A percentile compares a stretch with the other conserved stretches of the same genome.
These are phyloP conservation scores for Zaprionus nigranus DNA, from an alignment of 1,140 invertebrate genomes.

Conservation along the genomic window DNA sequence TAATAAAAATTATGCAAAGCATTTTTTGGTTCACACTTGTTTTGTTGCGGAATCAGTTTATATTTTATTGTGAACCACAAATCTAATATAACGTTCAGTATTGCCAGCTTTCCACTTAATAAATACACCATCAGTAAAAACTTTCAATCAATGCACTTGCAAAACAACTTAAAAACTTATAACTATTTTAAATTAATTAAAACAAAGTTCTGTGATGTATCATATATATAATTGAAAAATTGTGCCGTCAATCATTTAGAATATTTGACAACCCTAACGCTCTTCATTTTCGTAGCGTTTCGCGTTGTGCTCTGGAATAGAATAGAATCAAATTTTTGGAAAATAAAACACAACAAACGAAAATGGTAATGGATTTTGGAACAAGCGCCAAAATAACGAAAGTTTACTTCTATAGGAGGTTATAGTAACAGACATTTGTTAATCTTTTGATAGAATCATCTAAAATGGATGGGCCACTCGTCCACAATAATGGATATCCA, in stretches of 20 bases:
- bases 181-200: not conserved
- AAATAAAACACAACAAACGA: conserved; percentile 55
- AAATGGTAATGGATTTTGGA: conserved; percentile 55
- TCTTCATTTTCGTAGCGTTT: conserved; percentile 52
- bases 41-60: not conserved
- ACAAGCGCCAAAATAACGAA: conserved; percentile 48
- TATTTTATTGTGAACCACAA: conserved; percentile 6
- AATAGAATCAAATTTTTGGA: conserved; percentile 54
- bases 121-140: not conserved
- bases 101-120: not conserved
- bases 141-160: not conserved
- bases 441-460: conserved; percentile 63
- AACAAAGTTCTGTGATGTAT: not conserved
- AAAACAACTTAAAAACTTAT: not conserved
- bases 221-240: not conserved
- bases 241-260: not conserved
- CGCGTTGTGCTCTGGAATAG: conserved; percentile 45
- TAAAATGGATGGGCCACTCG: conserved; percentile 84
- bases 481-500: conserved; percentile 82
- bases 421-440: not conserved
- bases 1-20: not conserved
- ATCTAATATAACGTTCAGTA: not conserved
- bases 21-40: not conserved
- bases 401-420: not conserved
- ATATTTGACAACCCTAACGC: conserved; percentile 26